Conservation (phyloP, 2,797 vertebrate species). For the Cottoperca gobio region DNA sequence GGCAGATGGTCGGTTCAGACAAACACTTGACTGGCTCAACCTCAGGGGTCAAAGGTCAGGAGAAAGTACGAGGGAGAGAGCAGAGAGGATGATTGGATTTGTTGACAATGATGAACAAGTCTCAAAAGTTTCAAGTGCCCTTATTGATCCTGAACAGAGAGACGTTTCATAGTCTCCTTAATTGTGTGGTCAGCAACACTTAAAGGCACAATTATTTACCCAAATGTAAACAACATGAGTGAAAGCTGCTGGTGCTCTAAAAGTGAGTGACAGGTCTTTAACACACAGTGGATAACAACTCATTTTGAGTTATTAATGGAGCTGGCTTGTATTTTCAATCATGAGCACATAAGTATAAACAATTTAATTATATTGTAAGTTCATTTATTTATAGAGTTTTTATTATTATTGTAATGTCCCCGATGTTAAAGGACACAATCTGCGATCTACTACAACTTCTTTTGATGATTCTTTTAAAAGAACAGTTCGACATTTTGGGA, state of each 20-base stretch:
- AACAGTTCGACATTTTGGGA: background rate
- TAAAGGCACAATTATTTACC: background rate
- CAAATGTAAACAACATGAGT: slow-evolving; percentile 4
- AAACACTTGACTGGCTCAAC: slow-evolving; percentile 62
- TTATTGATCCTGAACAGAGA: slow-evolving; percentile 7
- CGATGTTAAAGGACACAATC: background rate
- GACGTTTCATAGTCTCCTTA: background rate
- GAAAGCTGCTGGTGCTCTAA: background rate
- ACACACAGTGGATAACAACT: background rate
- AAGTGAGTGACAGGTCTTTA: background rate
- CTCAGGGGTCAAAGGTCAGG: slow-evolving; percentile 65
- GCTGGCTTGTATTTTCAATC: background rate
- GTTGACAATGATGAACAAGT: slow-evolving; percentile 15
- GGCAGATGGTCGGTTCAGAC: slow-evolving; percentile 57
- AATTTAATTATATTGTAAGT: background rate
- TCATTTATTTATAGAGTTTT: background rate
- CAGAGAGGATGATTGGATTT: slow-evolving; percentile 21
- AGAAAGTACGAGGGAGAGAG: slow-evolving; percentile 45
- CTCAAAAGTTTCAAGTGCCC: slow-evolving; percentile 13
- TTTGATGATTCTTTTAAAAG: background rate
- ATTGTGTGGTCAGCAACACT: background rate
- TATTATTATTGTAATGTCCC: background rate
- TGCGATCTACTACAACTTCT: background rate
- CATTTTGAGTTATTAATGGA: no score
- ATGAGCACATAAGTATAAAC: background rate